Base-by-base conservation (phyloP, 2,113 vertebrate species). In the Tupaia tana region DNA sequence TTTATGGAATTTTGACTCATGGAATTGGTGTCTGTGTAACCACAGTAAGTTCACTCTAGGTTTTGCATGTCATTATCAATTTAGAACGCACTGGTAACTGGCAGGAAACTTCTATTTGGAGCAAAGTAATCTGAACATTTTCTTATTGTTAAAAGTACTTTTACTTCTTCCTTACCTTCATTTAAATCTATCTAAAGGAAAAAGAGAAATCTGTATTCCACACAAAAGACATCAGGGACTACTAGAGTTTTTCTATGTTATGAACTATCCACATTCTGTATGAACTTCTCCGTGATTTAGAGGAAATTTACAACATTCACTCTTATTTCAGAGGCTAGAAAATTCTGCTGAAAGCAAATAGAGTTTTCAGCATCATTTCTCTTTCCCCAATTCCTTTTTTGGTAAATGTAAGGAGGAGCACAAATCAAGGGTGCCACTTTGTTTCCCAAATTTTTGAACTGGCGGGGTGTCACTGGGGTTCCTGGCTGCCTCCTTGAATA, bases 61-160 rank as follows among this genome's bases (percentile, higher is more conserved):
- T 86, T 95, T 89, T 84, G 90, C 25, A 63, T 93, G 97, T 95
- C 71, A 67, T 92, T 19, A 12, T 31, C 74, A 93, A 79, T 94
- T 88, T 96, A 97, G 84, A 86, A 95, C 52, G 19, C 27, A 10
- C 61, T 94, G 66, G 89, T 13, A 91, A 74, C 54, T 80, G 67
- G 52, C 54, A 27, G 25, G 59, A 81, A 74, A 64, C 75, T 94
- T 96, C 24, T 94, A 31, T 74, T 87, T 89, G 85, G 43, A 89
- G 56, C 15, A 29, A 75, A 52, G 67, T 91, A 75, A 89, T 93
- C 43, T 19, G 66, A 97, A 92, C 54, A 69, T 25, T 9, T 71
- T 61, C 80, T 74, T 59, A 92, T 90, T 94, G 95, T 86, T 96
- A 84, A 43, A 97, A 95, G 86, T 66, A 3, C 14, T 97, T 78